Evolutionary conservation across 2,888 invertebrate genomes (phyloP).

Genomic region (Leptopilina syphax): DNA sequence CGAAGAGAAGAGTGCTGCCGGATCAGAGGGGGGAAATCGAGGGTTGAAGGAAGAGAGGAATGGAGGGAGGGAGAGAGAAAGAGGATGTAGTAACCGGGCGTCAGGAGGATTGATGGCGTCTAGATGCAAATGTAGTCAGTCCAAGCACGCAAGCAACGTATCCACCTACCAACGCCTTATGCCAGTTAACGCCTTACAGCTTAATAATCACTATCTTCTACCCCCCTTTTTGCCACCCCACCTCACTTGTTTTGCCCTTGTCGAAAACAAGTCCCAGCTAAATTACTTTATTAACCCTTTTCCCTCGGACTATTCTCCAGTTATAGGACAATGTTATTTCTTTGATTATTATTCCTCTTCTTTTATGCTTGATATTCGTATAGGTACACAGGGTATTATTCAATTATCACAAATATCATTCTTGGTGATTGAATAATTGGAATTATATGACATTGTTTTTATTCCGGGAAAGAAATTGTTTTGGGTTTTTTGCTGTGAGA

Average conservation of each 20-base stretch:
- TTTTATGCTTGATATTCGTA: background rate
- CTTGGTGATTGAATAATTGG: too few relatives aligned
- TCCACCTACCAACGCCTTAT: conserved; percentile 76
- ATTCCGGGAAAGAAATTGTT: too few relatives aligned
- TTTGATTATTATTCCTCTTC: background rate
- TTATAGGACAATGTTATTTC: background rate
- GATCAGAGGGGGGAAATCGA: conserved; percentile 55
- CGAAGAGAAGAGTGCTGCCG: conserved; percentile 56
- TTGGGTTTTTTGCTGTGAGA: too few relatives aligned
- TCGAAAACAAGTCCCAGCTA: conserved; percentile 59
- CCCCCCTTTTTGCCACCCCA: conserved; percentile 47
- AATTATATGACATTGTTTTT: too few relatives aligned
- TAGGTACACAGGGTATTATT: too few relatives aligned
- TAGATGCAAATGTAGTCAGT: conserved; percentile 76
- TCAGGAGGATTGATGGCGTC: conserved; percentile 77
- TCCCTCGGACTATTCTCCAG: conserved; percentile 42
- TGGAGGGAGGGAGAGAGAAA: conserved; percentile 62
- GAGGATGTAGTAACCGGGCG: conserved; percentile 71
- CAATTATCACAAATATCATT: too few relatives aligned
- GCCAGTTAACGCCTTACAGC: conserved; percentile 77
- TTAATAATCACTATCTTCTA: conserved; percentile 74
- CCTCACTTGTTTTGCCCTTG: conserved; percentile 56
- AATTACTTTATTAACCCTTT: conserved; percentile 69
- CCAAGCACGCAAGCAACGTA: conserved; percentile 74
- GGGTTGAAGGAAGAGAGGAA: conserved; percentile 71